Base-by-base conservation (phyloP, 1,140 invertebrate genomes). In the Leucophenga varia region DNA sequence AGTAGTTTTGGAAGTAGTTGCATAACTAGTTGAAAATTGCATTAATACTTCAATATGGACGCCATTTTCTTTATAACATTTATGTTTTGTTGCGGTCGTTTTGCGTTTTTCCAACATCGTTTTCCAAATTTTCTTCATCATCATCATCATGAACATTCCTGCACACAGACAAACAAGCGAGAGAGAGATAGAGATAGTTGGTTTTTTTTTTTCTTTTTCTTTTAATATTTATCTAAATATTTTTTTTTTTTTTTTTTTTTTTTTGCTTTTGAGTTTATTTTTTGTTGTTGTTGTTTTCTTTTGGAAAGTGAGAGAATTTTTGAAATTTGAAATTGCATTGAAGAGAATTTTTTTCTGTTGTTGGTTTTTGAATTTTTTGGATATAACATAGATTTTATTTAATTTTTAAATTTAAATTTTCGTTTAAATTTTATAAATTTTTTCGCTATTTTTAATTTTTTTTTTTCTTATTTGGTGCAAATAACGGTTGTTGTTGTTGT, bases 91-190 rank as follows among this genome's bases (percentile, higher is more conserved):
- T 18, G 12, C 10, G 36, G 3, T 38, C 17, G 36, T 14, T 38
- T 38, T 37, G 25, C 22, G 17, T 47, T 40, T n/a, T 31, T 34
- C 54, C 36, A 35, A 34, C 28, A 50, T 52, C 16, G 13, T 31
- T 8, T 25, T 35, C 16, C 10, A 38, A 17, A 32, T 30, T 13
- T 35, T 42, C 34, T 12, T 42, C 18, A 4, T 17, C 22, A 22
- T 40, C 43, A 45, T 61, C 55, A 39, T 31, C 17, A 43, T 49
- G 22, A 37, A 57, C 64, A 65, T 68, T 57, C 72, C 72, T 74
- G 72, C 72, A 74, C 71, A 74, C 72, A 74, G 72, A 74, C 72
- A 74, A 74, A 72, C 51, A 57, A 72, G 72, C 71, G 71, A 72
- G 59, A 67, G 59, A 72, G 60, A 68, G 64, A 68, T 56, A 68